Base-by-base conservation (phyloP, 2,113 vertebrate genomes). In the Cyprinodon variegatus region DNA sequence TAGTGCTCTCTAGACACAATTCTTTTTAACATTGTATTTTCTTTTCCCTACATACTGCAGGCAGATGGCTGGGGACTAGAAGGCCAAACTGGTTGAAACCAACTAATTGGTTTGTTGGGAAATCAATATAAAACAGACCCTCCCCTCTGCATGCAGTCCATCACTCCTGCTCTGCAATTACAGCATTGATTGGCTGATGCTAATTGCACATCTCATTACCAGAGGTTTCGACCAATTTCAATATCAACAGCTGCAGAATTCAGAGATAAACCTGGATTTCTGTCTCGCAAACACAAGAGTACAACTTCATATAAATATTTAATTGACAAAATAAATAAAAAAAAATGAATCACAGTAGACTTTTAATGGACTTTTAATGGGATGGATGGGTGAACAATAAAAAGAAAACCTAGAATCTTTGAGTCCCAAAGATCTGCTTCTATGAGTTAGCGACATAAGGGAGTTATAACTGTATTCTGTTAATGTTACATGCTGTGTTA, bases 101-200 rank as follows among this genome's bases (percentile, higher is more conserved):
- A 82, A 84, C 91, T 94, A 94, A 94, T 93, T 94, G 93, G 88
- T 93, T 93, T 91, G 79, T 88, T 86, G 48, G 87, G 89, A 92
- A 93, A 93, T 93, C 91, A 79, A 94, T 94, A 92, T 75, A 73
- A 84, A 88, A 84, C 65, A 79, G 82, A 82, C 85, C 85, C 81
- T 85, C 86, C 88, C 82, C 73, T 70, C 79, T 81, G 70, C 80
- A 74, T 78, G 76, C 72, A 89, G 85, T 88, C 86, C 84, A 90
- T 91, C 90, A 84, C 81, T 83, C 84, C 83, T 62, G 68, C 83
- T 83, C 85, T 90, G 90, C 92, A 93, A 91, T 94, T 92, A 91
- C 76, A 72, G 71, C 90, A 94, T 92, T 92, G 92, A 95, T 92
- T 93, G 91, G 87, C 68, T 83, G 37, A 65, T 77, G 61, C 89